Evolutionary conservation across 2,888 invertebrate species (phyloP), one percentile per base, ranked within the genome.

Genomic region (Rhyacophila evoluta): DNA sequence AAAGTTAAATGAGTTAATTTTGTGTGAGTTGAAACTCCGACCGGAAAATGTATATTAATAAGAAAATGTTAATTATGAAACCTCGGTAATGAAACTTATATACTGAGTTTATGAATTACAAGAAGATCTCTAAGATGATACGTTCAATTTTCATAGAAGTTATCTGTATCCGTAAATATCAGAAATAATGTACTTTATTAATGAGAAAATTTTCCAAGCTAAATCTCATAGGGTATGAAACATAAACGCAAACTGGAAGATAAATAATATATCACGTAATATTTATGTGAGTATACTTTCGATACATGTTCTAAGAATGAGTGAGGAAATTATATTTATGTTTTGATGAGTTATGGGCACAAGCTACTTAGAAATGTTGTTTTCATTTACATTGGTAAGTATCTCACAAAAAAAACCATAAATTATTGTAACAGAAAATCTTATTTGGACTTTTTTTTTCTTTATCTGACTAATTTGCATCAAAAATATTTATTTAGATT

Each of bases 1-100:
- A 55, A 55, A 55, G 55, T 55, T 55, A 55, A 55, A 55, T 55
- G 15, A 55, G 19, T 55, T 5, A 55, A 55, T 55, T 55, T 55
- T 55, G 55, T 55, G 55, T 55, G 55, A 25, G 55, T 19, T 19
- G 25, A 55, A 41, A 55, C 55, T 55, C 55, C 55, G 10, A 41
- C 1, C 55, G 19, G 55, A 55, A 55, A 55, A 55, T 55, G 6
- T 55, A 6, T 15, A 55, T 55, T 55, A 55, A 55, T 55, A 55
- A 55, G 19, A 19, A 55, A 55, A 55, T 55, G 55, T 55, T 55
- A 55, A 55, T 55, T 55, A 55, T 25, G 55, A 12, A 55, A 55
- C 19, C 55, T 55, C 25, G 12, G 55, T 55, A 55, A 12, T 55
- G 25, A 55, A 55, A 25, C 55, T 55, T 25, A 55, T 55, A 55